Conservation (phyloP, 2,888 invertebrate species). For the Diaperis boleti region DNA sequence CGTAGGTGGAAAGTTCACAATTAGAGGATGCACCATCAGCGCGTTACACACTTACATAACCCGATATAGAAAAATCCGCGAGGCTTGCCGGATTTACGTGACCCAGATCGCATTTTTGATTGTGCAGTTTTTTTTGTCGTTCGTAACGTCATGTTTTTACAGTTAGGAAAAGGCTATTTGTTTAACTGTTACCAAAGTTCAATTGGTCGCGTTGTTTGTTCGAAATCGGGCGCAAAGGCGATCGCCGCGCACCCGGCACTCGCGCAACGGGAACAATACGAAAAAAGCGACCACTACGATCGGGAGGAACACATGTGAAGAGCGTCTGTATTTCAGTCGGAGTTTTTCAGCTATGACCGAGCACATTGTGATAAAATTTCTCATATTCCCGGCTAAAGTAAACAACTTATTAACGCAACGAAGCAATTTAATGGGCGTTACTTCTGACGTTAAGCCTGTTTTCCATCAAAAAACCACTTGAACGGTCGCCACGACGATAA, state of each 20-base stretch:
- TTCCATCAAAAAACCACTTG: slow-evolving; percentile 45
- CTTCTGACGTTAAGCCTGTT: slow-evolving; percentile 42
- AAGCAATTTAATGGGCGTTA: slow-evolving; percentile 44
- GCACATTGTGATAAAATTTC: slow-evolving; percentile 40
- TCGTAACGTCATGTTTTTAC: slow-evolving; percentile 1
- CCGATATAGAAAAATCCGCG: neutral
- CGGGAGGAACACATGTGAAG: slow-evolving; percentile 31
- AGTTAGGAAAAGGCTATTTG: slow-evolving; percentile 7
- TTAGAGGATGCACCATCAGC: neutral
- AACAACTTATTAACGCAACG: slow-evolving; percentile 42
- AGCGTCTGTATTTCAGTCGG: slow-evolving; percentile 33
- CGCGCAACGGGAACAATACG: neutral
- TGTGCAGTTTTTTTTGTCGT: slow-evolving; percentile 1
- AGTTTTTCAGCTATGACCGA: slow-evolving; percentile 41
- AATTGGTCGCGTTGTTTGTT: slow-evolving; percentile 2
- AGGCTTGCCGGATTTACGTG: slow-evolving; percentile 3
- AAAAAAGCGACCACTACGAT: slow-evolving; percentile 8
- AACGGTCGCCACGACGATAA: slow-evolving; percentile 35
- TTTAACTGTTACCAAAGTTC: slow-evolving; percentile 13
- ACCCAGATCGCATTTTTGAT: slow-evolving; percentile 3
- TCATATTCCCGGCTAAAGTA: slow-evolving; percentile 42
- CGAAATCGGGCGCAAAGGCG: slow-evolving; percentile 19
- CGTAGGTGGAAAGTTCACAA: neutral
- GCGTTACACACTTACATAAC: slow-evolving; percentile 1
- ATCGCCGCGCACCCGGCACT: neutral